Conservation (phyloP, 2,113 vertebrate genomes). For the Oxygymnocypris stewartii region DNA sequence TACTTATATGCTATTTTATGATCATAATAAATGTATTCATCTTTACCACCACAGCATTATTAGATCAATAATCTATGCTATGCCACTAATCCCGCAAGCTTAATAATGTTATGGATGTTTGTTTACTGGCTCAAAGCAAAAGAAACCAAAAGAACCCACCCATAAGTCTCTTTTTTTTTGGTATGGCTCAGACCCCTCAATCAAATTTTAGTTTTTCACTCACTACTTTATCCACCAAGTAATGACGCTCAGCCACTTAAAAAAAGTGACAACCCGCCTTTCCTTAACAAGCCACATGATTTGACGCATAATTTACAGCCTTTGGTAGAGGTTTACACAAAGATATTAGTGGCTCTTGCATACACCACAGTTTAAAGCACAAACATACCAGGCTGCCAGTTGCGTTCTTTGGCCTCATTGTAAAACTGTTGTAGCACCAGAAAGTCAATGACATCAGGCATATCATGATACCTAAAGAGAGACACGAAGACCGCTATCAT, state of each 20-base stretch:
- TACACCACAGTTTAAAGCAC: background rate
- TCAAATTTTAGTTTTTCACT: background rate
- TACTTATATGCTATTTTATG: background rate
- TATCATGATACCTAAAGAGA: slow-evolving; percentile 91
- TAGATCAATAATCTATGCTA: background rate
- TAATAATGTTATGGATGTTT: background rate
- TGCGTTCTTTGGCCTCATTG: slow-evolving; percentile 95
- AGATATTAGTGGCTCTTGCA: background rate
- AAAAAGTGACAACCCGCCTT: background rate
- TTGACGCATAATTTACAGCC: background rate
- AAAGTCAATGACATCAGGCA: slow-evolving; percentile 99
- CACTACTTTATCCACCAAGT: background rate
- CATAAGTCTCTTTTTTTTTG: background rate
- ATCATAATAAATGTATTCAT: background rate
- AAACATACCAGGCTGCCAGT: slow-evolving; percentile 88
- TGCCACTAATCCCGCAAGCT: background rate
- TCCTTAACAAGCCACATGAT: background rate
- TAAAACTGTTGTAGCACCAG: slow-evolving; percentile 97
- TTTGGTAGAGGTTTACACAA: background rate
- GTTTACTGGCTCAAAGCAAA: background rate
- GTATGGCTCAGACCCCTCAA: background rate
- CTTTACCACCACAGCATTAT: background rate
- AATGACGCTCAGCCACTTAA: background rate
- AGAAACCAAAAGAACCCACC: background rate
- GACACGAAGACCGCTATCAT: background rate